Evolutionary conservation across 2,113 vertebrate genomes (phyloP).

Genomic region (Thunnus maccoyii): DNA sequence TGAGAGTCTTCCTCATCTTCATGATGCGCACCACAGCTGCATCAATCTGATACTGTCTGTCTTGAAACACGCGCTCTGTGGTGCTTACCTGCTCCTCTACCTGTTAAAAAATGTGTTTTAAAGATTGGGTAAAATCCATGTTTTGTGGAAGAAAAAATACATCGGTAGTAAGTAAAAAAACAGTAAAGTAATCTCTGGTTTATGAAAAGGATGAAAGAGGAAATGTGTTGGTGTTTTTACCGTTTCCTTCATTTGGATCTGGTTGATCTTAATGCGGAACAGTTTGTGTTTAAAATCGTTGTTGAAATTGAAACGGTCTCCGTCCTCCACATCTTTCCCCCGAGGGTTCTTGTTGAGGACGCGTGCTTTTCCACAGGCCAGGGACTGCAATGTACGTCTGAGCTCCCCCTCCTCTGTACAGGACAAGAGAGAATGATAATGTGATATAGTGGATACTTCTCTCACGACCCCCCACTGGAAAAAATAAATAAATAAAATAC

Average conservation of each 20-base stretch:
- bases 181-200: no score
- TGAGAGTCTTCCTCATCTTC: slow-evolving; percentile 97
- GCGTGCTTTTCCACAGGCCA: slow-evolving; percentile 97
- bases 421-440: background rate
- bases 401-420: slow-evolving; percentile 95
- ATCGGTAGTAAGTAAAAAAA: background rate
- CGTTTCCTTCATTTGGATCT: slow-evolving; percentile 99
- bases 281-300: slow-evolving; percentile 98
- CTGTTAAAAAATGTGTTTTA: slow-evolving; percentile 68
- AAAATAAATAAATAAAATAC: no score
- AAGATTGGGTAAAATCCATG: background rate
- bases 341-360: slow-evolving; percentile 96
- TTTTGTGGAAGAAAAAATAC: background rate
- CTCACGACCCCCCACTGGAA: no score
- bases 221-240: slow-evolving; percentile 77
- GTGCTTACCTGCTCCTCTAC: slow-evolving; percentile 96
- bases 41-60: slow-evolving; percentile 95
- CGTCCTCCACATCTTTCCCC: slow-evolving; percentile 98
- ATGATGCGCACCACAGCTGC: slow-evolving; percentile 95
- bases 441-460: background rate
- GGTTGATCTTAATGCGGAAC: slow-evolving; percentile 99
- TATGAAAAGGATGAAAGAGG: background rate
- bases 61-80: slow-evolving; percentile 95
- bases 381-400: slow-evolving; percentile 93
- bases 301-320: slow-evolving; percentile 98